Evolutionary conservation across 2,113 vertebrate species (phyloP).

Genomic region (Muntiacus muntjak): DNA sequence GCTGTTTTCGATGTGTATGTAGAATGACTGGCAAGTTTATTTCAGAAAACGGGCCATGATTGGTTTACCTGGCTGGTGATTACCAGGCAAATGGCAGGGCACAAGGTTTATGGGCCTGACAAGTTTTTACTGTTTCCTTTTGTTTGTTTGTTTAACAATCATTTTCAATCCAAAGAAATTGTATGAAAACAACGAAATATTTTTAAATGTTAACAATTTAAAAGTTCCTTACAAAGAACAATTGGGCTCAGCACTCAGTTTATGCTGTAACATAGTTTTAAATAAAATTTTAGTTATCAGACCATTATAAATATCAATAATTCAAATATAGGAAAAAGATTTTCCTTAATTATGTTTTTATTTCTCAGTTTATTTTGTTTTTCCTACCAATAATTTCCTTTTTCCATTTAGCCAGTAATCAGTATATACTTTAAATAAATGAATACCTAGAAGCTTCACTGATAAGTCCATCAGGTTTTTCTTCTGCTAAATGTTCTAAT

Average conservation of each 20-base stretch:
- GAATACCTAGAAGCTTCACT: conserved; percentile 95
- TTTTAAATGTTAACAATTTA: background rate
- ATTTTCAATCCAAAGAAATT: background rate
- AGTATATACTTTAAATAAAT: conserved; percentile 51
- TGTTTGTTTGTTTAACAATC: background rate
- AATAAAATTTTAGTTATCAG: conserved; percentile 9
- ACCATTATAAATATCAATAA: background rate
- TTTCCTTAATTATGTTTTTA: conserved; percentile 8
- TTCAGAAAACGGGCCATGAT: background rate
- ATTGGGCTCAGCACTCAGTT: background rate
- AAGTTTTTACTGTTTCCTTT: background rate
- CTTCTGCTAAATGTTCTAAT: conserved; percentile 85
- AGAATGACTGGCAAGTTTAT: background rate
- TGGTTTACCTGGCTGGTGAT: background rate
- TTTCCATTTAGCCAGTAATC: background rate
- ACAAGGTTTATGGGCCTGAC: background rate
- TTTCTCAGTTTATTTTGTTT: conserved; percentile 5
- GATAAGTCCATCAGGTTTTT: conserved; percentile 89
- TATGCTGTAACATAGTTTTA: background rate
- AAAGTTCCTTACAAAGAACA: background rate
- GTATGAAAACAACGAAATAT: background rate
- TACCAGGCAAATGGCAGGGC: background rate
- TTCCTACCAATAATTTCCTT: conserved; percentile 12
- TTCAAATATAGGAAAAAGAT: background rate
- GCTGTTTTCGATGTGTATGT: background rate